phyloP scores from a whole-genome alignment of 2,888 invertebrate genomes.

The Vesta saturnalis region DNA sequence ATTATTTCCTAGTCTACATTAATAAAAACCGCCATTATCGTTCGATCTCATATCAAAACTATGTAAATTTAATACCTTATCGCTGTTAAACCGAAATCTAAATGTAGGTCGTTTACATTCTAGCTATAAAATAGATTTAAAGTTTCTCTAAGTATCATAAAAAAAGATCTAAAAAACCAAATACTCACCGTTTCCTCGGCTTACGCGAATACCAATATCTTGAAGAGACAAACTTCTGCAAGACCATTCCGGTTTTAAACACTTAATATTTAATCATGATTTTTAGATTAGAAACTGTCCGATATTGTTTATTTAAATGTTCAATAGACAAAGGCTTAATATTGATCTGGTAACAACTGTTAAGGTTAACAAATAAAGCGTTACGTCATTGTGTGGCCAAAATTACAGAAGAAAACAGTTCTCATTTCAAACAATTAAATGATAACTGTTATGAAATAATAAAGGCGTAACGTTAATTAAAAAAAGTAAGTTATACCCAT shows the following conservation, averaged over 20 bases:
- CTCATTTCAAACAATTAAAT: neutral
- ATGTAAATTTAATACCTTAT: neutral
- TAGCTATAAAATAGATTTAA: neutral
- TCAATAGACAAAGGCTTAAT: too few relatives aligned
- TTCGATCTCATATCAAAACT: constrained; percentile 1
- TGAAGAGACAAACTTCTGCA: constrained; percentile 59
- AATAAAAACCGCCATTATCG: neutral
- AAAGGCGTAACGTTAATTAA: neutral
- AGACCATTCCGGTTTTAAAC: constrained; percentile 55
- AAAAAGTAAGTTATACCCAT: neutral
- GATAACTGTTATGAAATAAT: neutral
- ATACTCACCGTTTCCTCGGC: constrained; percentile 57
- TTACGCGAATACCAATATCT: constrained; percentile 59
- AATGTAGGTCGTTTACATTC: neutral
- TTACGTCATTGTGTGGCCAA: neutral
- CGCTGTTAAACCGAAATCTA: neutral
- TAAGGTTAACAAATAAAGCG: neutral
- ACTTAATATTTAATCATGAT: constrained; percentile 11
- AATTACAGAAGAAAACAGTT: neutral
- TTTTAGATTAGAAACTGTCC: too few relatives aligned
- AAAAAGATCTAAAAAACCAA: too few relatives aligned
- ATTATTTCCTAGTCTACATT: neutral
- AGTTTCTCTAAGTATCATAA: constrained; percentile 11
- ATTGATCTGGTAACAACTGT: too few relatives aligned
- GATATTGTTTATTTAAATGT: too few relatives aligned